phyloP scores from a whole-genome alignment of 2,797 vertebrate genomes.

The Sebastes iracundus region DNA sequence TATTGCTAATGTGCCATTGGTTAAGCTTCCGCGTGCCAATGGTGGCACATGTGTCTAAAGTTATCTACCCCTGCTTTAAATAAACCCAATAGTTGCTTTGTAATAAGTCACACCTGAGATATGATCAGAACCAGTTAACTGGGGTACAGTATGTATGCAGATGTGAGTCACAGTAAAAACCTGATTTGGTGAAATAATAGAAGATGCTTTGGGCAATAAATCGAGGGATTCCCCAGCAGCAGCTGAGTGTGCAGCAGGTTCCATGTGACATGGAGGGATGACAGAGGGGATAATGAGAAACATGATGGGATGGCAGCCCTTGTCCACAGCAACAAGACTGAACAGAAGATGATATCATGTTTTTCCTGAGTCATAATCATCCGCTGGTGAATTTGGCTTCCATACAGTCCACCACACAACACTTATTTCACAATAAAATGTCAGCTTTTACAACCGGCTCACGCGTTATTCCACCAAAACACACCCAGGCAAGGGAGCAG shows the following conservation, averaged over 20 bases:
- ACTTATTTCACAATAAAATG: background rate
- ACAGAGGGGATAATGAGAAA: constrained; percentile 19
- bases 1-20: no score
- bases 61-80: no score
- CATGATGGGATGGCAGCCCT: background rate
- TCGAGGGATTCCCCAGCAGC: background rate
- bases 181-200: constrained; percentile 14
- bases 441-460: background rate
- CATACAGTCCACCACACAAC: background rate
- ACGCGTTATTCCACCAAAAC: background rate
- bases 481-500: background rate
- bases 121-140: no score
- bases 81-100: no score
- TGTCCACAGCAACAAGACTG: background rate
- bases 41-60: no score
- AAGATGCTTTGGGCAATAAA: background rate
- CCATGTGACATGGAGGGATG: background rate
- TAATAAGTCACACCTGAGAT: no score
- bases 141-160: no score
- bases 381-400: background rate
- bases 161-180: background rate
- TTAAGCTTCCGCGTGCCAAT: no score
- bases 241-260: constrained; percentile 8
- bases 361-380: constrained; percentile 14
- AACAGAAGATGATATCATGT: constrained; percentile 3